phyloP scores from a whole-genome alignment of 2,888 invertebrate species.

The Tryphoninae sp. region DNA sequence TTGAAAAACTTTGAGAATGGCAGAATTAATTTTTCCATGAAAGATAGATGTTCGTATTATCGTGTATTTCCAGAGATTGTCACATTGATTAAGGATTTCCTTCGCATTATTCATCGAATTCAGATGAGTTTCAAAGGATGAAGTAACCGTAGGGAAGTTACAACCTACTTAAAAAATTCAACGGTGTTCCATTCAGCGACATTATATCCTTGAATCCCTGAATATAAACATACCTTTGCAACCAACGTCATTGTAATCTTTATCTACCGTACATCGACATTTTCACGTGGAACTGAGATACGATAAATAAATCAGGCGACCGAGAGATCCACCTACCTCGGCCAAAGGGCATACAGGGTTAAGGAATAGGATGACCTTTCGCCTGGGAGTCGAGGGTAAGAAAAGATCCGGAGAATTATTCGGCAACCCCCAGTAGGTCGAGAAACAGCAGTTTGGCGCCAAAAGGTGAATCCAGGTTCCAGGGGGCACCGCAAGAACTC shows the following conservation, averaged over 20 bases:
- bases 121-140: not conserved
- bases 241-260: not conserved
- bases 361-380: conserved; percentile 39
- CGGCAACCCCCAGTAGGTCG: conserved; percentile 30
- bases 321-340: conserved; percentile 29
- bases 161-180: too few relatives aligned
- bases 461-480: conserved; percentile 41
- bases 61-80: not conserved
- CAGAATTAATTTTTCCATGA: conserved; percentile 9
- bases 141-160: too few relatives aligned
- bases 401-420: conserved; percentile 25
- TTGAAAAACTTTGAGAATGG: conserved; percentile 17
- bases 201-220: conserved; percentile 26
- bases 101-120: not conserved
- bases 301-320: conserved; percentile 69
- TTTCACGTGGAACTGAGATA: conserved; percentile 41
- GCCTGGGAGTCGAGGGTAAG: conserved; percentile 47
- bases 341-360: conserved; percentile 38
- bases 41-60: not conserved
- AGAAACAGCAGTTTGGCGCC: conserved; percentile 52
- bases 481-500: conserved; percentile 67
- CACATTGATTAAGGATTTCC: not conserved
- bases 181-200: too few relatives aligned
- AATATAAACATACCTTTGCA: conserved; percentile 66
- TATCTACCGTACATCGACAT: not conserved